Conservation (phyloP, 2,113 vertebrate genomes). For the Loxodonta africana region DNA sequence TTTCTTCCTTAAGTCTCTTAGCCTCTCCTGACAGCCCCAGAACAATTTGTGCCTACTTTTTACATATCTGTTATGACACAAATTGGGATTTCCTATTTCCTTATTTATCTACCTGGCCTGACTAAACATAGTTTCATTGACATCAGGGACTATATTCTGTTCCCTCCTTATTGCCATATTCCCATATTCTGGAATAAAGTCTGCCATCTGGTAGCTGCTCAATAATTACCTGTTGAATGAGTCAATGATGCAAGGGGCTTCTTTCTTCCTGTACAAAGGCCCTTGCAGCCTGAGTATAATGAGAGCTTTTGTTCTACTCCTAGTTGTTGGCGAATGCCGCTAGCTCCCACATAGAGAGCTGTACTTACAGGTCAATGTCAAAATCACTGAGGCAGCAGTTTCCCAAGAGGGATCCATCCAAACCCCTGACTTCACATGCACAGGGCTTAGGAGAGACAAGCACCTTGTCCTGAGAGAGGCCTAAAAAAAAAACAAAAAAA, state of each 20-base stretch:
- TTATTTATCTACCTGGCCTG: not conserved
- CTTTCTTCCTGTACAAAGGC: constrained; percentile 1
- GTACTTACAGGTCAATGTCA: not conserved
- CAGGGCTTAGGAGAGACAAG: constrained; percentile 74
- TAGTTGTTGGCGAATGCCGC: not conserved
- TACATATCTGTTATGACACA: not conserved
- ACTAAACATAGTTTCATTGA: not conserved
- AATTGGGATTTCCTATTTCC: not conserved
- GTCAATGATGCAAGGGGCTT: not conserved
- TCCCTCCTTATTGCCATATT: not conserved
- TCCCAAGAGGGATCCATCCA: constrained; percentile 70
- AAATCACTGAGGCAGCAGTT: constrained; percentile 57
- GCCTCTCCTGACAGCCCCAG: accelerated
- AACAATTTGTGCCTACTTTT: not conserved
- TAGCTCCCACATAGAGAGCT: not conserved
- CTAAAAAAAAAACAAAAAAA: not conserved
- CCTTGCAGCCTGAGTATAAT: not conserved
- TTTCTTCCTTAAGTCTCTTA: not conserved
- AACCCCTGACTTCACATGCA: constrained; percentile 70
- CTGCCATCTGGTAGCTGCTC: not conserved
- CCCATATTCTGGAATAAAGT: not conserved
- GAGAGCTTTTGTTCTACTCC: not conserved
- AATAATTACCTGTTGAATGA: not conserved
- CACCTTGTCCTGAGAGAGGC: constrained; percentile 68
- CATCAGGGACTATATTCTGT: not conserved